Evolutionary conservation across 2,797 vertebrate species (phyloP).

Genomic region (Sphaeramia orbicularis): DNA sequence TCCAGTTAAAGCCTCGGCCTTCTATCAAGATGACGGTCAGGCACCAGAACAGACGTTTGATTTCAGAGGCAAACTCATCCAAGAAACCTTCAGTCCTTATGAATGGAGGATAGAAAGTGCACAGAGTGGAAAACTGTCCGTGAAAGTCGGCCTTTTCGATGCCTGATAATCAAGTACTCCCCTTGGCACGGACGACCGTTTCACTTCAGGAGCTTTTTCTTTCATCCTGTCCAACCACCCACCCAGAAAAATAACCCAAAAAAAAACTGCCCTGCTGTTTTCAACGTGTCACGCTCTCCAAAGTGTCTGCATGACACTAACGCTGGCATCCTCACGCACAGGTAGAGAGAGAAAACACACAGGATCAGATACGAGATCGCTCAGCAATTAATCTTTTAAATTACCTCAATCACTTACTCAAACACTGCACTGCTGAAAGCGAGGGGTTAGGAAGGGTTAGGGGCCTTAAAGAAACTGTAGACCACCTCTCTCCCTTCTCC

Average conservation of each 20-base stretch:
- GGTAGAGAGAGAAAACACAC: conserved; percentile 30
- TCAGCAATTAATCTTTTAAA: conserved; percentile 58
- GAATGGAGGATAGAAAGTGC: conserved; percentile 72
- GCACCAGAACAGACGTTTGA: conserved; percentile 60
- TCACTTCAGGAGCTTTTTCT: conserved; percentile 43
- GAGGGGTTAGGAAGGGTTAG: conserved; percentile 12
- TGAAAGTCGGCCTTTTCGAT: conserved; percentile 68
- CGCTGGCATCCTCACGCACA: conserved; percentile 37
- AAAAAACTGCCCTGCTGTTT: conserved; percentile 1
- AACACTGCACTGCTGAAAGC: conserved; percentile 48
- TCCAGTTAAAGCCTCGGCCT: conserved; percentile 28
- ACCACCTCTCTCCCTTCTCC: conserved; percentile 30
- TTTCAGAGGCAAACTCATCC: conserved; percentile 53
- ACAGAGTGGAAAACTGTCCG: conserved; percentile 66
- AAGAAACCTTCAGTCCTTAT: conserved; percentile 72
- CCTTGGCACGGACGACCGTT: conserved; percentile 49
- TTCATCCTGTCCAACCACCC: conserved; percentile 69
- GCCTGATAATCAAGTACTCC: conserved; percentile 68
- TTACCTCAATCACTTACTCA: conserved; percentile 62
- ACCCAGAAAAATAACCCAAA: conserved; percentile 34
- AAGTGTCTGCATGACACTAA: conserved; percentile 31
- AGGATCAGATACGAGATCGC: conserved; percentile 18
- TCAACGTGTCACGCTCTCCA: conserved; percentile 5
- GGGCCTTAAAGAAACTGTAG: conserved; percentile 27
- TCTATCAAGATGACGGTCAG: conserved; percentile 64